phyloP scores from a whole-genome alignment of 2,797 vertebrate species.

The Leptoclinus maculatus region DNA sequence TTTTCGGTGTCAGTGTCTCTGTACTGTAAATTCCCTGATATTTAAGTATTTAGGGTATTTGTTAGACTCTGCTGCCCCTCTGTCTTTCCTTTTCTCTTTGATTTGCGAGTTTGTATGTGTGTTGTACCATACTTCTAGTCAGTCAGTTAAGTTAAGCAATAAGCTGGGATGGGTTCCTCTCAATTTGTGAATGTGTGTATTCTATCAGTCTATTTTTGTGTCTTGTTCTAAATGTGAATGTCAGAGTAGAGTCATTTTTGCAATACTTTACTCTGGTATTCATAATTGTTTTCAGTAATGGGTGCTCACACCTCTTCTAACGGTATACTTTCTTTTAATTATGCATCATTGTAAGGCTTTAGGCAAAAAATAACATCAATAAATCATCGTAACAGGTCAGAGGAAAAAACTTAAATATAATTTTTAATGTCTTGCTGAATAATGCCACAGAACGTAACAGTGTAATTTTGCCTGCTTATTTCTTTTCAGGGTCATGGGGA shows the following conservation, averaged over 20 bases:
- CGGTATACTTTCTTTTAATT: neutral
- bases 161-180: conserved; percentile 7
- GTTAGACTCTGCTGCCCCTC: neutral
- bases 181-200: neutral
- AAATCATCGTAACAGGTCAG: neutral
- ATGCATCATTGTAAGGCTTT: neutral
- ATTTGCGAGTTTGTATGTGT: conserved; percentile 26
- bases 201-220: neutral
- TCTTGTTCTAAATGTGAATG: neutral
- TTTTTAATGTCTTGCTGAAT: conserved; percentile 14
- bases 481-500: neutral
- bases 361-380: conserved; percentile 25
- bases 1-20: neutral
- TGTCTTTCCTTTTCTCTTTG: neutral
- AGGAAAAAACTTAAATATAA: neutral
- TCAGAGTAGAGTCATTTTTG: neutral
- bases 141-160: conserved; percentile 48
- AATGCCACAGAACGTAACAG: conserved; percentile 2
- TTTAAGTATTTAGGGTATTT: neutral
- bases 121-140: conserved; percentile 28
- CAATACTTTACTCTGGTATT: neutral
- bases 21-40: neutral
- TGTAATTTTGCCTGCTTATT: conserved; percentile 15
- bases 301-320: neutral
- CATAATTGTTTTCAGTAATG: conserved; percentile 6